Evolutionary conservation across 1,140 invertebrate species (phyloP), one percentile per base, ranked within the genome.

Genomic region (Heliconius nattereri): DNA sequence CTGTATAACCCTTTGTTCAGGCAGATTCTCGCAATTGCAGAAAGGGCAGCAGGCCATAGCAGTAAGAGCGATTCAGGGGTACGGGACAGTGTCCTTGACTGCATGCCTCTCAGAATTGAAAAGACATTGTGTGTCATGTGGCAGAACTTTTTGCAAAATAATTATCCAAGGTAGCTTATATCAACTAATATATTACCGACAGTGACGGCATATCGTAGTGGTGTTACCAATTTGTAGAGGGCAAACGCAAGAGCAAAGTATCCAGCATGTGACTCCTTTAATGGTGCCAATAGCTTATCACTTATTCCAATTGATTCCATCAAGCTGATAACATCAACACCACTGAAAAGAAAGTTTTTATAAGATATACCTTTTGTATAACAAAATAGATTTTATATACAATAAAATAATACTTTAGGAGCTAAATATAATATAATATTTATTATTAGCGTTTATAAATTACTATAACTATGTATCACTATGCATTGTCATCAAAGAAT

Each of bases 181-280:
- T 52, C 19, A 52, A 72, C 19, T 73, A 66, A 71, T 70, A 73
- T 78, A 81, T 95, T 95, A 97, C 97, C 97, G 85, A 99, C 86
- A 37, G 98, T 99, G 1, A 99, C 96, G 3, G 98, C 97, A 94
- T 99, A 99, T 85, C 98, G 95, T 20, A 98, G 87, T 2, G 98
- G 98, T 29, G 98, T 98, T 20, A 97, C 96, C 82, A 99, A 95
- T 95, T 99, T 99, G 90, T 99, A 99, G 85, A 98, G 95, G 7
- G 98, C 96, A 94, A 98, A 98, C 1, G 98, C 96, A 23, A 99
- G 95, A 20, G 98, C 98, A 89, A 98, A 95, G 93, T 98, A 96
- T n/a, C 98, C 98, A 86, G 98, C 96, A 86, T 95, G 96, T 1
- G 97, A 97, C 78, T 97, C 96, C 87, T 95, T 95, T 75, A 99